Evolutionary conservation across 2,113 vertebrate genomes (phyloP), one percentile per base, ranked within the genome.

Genomic region (Oncorhynchus keta): DNA sequence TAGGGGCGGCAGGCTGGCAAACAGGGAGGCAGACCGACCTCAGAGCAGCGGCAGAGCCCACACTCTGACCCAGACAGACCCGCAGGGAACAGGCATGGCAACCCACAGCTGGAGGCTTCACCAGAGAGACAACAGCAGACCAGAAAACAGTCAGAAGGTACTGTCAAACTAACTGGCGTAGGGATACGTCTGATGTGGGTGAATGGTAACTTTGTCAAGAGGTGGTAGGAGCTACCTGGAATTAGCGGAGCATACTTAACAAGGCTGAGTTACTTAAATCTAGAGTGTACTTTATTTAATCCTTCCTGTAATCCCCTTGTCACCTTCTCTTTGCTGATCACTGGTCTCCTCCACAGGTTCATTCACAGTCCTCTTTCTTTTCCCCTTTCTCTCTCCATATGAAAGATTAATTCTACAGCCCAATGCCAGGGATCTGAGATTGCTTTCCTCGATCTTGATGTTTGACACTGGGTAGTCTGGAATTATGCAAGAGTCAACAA

Each of bases 401-500:
- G 67, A 8, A 16, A 39, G 67, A 68, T 68, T 14, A 39, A 35
- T 68, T 35, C 16, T 35, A 68, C 7, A 16, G 7, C 32, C 16
- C 7, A 8, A 68, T 20, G 28, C 18, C 66, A 18, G 22, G 22
- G 6, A 74, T 5, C 39, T 3, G 24, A 74, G 73, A 32, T 77
- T 51, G 76, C 32, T 61, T 39, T 62, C 65, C 6, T 71, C 18
- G 49, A 12, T 81, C 49, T 73, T 67, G 68, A n/a, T 70, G 70
- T 51, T 75, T 76, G 51, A 48, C 86, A 18, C 72, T 75, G 39
- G 39, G 77, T 66, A 84, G 74, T 24, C 81, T 75, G 77, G 74
- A 84, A 90, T 88, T 87, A 87, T 87, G 80, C 85, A 91, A 90
- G 86, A 89, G 80, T 73, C 79, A 68, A 67, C 74, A 74, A 70